Percentiles rank a stretch among this genome's conserved stretches.
Evolutionary conservation across 2,797 vertebrate genomes (phyloP).

Genomic region (Alouatta caraya): DNA sequence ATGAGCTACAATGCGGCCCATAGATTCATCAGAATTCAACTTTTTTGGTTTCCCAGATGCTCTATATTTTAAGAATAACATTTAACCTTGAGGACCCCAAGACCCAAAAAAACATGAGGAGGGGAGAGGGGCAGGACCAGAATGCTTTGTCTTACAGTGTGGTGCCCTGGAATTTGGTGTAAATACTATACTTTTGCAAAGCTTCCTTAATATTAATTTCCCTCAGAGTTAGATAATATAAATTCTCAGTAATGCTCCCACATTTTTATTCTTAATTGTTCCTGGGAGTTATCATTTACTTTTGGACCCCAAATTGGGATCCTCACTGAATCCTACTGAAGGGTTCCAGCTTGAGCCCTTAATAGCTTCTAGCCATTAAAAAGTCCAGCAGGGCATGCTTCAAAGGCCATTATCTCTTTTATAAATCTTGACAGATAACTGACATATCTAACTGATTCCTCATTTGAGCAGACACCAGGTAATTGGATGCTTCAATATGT

Average conservation of each 20-base stretch:
- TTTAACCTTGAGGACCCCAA: background rate
- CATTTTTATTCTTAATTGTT: constrained; percentile 23
- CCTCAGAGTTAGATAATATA: background rate
- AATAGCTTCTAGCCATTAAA: background rate
- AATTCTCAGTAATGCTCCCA: background rate
- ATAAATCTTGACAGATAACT: background rate
- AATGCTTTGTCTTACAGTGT: background rate
- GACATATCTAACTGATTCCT: background rate
- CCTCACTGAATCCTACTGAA: background rate
- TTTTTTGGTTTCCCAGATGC: background rate
- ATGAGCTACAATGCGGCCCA: background rate
- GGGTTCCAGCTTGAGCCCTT: background rate
- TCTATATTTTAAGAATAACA: background rate
- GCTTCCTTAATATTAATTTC: constrained; percentile 17
- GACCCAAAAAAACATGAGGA: background rate
- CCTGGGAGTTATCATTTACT: constrained; percentile 4
- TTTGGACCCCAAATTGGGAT: background rate
- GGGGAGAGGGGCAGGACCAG: background rate
- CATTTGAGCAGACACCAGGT: background rate
- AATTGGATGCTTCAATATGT: background rate
- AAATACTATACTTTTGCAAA: constrained; percentile 3
- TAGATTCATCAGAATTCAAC: background rate
- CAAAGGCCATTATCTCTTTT: background rate
- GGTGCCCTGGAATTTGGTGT: background rate
- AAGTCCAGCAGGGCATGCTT: background rate